Conservation (phyloP, 2,888 invertebrate genomes). For the Petrophora chlorosata region DNA sequence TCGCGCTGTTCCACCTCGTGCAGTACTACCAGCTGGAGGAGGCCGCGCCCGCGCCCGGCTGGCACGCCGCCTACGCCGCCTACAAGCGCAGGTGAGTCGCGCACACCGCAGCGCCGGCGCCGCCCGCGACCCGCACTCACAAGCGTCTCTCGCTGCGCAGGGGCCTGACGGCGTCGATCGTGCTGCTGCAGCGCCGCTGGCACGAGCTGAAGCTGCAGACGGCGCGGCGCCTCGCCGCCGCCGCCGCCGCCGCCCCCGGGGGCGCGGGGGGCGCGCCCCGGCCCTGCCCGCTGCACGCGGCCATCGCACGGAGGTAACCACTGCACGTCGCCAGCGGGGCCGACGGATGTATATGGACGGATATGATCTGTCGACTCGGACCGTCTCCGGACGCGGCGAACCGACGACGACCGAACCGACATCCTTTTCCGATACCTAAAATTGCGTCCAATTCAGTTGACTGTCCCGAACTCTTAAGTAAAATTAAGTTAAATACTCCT, state of each 20-base stretch:
- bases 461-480: no score
- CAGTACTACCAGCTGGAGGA: conserved; percentile 28
- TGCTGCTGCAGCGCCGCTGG: conserved; percentile 55
- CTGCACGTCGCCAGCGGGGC: neutral
- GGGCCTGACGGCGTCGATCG: conserved; percentile 28
- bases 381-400: no score
- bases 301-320: conserved; percentile 28
- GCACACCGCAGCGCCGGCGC: no score
- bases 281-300: conserved; percentile 24
- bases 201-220: conserved; percentile 45
- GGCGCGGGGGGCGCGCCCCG: conserved; percentile 6
- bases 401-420: no score
- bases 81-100: conserved; percentile 24
- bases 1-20: conserved; percentile 32
- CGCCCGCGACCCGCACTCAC: no score
- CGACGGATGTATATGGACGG: no score
- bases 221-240: conserved; percentile 27
- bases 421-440: no score
- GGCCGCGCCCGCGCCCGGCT: neutral
- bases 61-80: conserved; percentile 14
- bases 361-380: no score
- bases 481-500: no score
- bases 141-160: no score
- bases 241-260: conserved; percentile 19
- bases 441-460: no score